These are phyloP conservation scores for Strix aluco DNA, from an alignment of 2,113 vertebrate genomes.

Conservation along the genomic window DNA sequence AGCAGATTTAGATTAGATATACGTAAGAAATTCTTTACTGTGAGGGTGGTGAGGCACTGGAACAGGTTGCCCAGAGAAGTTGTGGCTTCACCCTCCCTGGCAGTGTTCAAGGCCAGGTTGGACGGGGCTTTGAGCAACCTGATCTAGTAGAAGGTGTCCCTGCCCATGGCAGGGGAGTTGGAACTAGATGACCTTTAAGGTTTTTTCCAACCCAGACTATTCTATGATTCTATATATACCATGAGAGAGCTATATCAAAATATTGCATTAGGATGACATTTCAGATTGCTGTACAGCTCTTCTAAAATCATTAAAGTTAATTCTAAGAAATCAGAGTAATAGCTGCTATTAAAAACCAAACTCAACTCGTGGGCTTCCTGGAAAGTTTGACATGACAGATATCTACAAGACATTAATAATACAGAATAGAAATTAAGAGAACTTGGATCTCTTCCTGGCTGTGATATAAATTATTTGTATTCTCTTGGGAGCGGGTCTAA, in stretches of 20 bases:
- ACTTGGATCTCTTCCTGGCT: conserved; percentile 9
- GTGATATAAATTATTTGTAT: conserved; percentile 9
- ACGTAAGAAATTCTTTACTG: no score
- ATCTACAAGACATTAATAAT: conserved; percentile 57
- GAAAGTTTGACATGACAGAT: conserved; percentile 63
- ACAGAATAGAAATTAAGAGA: conserved; percentile 32
- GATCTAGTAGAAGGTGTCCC: no score
- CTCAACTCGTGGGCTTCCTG: conserved; percentile 51
- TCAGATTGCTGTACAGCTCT: conserved; percentile 52
- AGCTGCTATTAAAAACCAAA: conserved; percentile 59
- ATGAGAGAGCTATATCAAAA: conserved; percentile 29
- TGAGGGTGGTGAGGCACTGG: no score
- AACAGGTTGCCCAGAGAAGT: no score
- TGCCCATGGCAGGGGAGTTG: no score
- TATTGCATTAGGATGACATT: conserved; percentile 57
- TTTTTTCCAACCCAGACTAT: no score
- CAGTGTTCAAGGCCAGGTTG: no score
- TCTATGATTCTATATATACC: not conserved
- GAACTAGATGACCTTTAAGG: no score
- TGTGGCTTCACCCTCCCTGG: no score
- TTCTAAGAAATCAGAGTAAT: conserved; percentile 70
- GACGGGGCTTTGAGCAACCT: no score
- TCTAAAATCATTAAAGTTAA: conserved; percentile 64
- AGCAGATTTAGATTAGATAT: no score
- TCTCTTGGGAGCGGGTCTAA: not conserved